These are phyloP conservation scores for Blastobasis lacticolella DNA, from an alignment of 2,888 invertebrate genomes.

Conservation along the genomic window DNA sequence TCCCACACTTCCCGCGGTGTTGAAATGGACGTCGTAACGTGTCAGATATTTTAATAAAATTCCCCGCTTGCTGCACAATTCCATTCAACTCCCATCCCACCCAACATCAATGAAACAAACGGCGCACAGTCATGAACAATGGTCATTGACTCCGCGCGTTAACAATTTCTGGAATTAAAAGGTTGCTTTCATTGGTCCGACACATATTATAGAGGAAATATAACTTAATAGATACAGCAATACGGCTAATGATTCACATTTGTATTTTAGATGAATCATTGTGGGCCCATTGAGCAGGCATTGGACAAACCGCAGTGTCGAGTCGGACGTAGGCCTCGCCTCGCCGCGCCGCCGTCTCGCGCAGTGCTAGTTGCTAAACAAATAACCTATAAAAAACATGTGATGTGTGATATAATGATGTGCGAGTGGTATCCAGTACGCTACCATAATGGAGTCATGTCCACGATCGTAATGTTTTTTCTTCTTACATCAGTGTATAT, in stretches of 20 bases:
- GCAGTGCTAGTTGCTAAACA: conserved; percentile 47
- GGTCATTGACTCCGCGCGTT: conserved; percentile 38
- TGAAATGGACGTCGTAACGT: too few relatives aligned
- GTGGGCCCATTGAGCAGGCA: conserved; percentile 53
- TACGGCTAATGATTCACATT: conserved; percentile 54
- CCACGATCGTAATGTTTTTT: conserved; percentile 66
- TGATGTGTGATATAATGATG: conserved; percentile 61
- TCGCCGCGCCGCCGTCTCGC: conserved; percentile 21
- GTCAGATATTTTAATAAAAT: too few relatives aligned
- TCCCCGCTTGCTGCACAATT: neutral
- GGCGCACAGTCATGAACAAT: conserved; percentile 29
- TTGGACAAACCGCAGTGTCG: conserved; percentile 55
- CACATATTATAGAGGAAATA: conserved; percentile 14
- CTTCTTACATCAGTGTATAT: conserved; percentile 55
- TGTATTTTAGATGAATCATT: conserved; percentile 62
- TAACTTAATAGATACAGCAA: conserved; percentile 38
- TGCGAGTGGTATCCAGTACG: conserved; percentile 60
- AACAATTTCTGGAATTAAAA: conserved; percentile 43
- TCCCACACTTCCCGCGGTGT: too few relatives aligned
- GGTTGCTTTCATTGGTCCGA: conserved; percentile 32
- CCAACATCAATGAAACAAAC: conserved; percentile 25
- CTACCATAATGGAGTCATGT: conserved; percentile 61
- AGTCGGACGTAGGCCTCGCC: conserved; percentile 39
- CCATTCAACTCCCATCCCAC: conserved; percentile 12
- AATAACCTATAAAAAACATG: conserved; percentile 56